Evolutionary conservation across 1,140 invertebrate species (phyloP).

Genomic region (Ladona fulva): DNA sequence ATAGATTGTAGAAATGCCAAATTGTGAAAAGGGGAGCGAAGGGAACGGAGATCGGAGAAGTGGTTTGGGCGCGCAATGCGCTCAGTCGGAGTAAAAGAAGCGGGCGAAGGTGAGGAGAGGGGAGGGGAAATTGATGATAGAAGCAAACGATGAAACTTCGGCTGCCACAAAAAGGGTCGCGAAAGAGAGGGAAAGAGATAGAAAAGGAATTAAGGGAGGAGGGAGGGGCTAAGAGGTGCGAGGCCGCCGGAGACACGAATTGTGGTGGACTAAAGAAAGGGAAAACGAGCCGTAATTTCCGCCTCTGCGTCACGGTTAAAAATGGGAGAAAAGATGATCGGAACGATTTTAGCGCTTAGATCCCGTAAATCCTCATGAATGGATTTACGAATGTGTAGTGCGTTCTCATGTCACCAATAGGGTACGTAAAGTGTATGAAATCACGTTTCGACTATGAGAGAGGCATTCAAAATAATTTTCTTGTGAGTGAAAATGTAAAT

Average conservation of each 20-base stretch:
- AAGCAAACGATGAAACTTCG: conserved; percentile 17
- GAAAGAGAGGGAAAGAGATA: background rate
- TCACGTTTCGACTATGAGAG: too few species aligned
- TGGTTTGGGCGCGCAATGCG: background rate
- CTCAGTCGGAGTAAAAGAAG: background rate
- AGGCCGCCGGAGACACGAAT: background rate
- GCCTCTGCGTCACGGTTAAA: background rate
- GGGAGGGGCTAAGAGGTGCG: background rate
- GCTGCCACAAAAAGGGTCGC: conserved; percentile 13
- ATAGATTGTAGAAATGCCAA: conserved; percentile 26
- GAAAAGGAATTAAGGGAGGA: background rate
- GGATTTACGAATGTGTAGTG: too few species aligned
- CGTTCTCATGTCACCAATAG: too few species aligned
- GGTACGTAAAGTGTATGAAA: too few species aligned
- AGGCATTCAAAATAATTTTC: too few species aligned
- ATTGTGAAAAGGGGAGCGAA: conserved; percentile 22
- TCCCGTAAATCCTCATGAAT: too few species aligned
- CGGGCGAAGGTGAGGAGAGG: background rate
- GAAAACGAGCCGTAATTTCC: background rate
- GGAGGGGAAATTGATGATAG: conserved; percentile 15
- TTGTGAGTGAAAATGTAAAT: too few species aligned
- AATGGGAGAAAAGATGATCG: too few species aligned
- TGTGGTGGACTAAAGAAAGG: background rate
- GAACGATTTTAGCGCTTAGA: too few species aligned
- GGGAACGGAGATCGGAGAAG: background rate